Percentiles rank a stretch among this genome's conserved stretches.
Evolutionary conservation across 2,888 invertebrate species (phyloP).

Genomic region (Lepidochrysops patricia): DNA sequence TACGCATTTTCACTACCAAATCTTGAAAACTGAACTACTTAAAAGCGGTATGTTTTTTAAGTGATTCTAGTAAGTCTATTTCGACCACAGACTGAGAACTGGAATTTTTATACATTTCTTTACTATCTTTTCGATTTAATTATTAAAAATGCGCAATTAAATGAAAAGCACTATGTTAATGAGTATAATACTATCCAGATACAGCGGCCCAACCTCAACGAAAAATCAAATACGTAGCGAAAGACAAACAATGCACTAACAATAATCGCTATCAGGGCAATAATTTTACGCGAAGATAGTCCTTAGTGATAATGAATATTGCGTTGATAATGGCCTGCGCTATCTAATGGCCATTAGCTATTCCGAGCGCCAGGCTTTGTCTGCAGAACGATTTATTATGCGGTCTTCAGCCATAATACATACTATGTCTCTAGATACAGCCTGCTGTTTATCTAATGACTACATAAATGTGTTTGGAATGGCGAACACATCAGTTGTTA

Average conservation of each 20-base stretch:
- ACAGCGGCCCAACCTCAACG: slow-evolving; percentile 6
- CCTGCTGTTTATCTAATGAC: slow-evolving; percentile 8
- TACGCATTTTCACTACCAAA: not conserved
- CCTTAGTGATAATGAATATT: slow-evolving; percentile 21
- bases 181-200: not conserved
- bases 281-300: slow-evolving; percentile 19
- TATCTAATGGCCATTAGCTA: slow-evolving; percentile 25
- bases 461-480: slow-evolving; percentile 7
- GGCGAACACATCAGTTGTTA: slow-evolving; percentile 4
- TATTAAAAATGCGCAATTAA: not conserved
- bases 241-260: slow-evolving; percentile 18
- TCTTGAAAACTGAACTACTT: not conserved
- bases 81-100: not conserved
- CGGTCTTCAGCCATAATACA: slow-evolving; percentile 22
- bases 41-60: not conserved
- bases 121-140: not conserved
- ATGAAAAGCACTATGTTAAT: not conserved
- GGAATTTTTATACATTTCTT: not conserved
- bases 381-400: slow-evolving; percentile 26
- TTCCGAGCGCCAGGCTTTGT: slow-evolving; percentile 25
- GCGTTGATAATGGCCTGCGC: slow-evolving; percentile 21
- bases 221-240: slow-evolving; percentile 20
- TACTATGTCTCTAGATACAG: slow-evolving; percentile 9
- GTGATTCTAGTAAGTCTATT: not conserved
- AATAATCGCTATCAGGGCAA: slow-evolving; percentile 19